A percentile compares a stretch with the other conserved stretches of the same genome.
phyloP scores from a whole-genome alignment of 2,797 vertebrate genomes.

The Alca torda region DNA sequence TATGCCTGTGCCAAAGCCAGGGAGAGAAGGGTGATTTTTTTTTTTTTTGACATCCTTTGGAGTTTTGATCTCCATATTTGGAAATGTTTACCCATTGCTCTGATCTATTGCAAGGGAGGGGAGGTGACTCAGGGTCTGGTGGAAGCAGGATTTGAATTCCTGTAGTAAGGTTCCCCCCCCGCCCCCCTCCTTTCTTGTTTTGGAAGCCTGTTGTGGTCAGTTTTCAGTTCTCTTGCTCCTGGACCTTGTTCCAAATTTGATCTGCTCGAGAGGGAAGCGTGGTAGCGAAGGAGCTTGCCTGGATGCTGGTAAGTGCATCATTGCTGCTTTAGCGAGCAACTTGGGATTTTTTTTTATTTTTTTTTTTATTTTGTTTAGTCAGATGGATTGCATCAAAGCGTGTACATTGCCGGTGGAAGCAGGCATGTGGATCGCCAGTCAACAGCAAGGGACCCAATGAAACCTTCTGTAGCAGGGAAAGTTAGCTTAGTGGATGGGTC shows the following conservation, averaged over 20 bases:
- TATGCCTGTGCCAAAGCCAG: conserved; percentile 80
- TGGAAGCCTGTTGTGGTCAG: conserved; percentile 69
- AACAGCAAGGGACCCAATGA: conserved; percentile 30
- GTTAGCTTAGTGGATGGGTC: neutral
- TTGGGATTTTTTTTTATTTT: neutral
- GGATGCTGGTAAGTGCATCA: conserved; percentile 69
- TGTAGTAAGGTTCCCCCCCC: conserved; percentile 42
- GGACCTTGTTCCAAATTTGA: conserved; percentile 66
- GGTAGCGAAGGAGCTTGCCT: conserved; percentile 46
- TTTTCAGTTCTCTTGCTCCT: conserved; percentile 67
- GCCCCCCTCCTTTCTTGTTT: conserved; percentile 56
- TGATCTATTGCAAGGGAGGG: conserved; percentile 92
- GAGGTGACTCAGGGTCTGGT: conserved; percentile 89
- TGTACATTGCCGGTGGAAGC: neutral
- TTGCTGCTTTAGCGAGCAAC: conserved; percentile 15
- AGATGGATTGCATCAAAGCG: neutral
- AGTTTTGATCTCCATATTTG: conserved; percentile 97
- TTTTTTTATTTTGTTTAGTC: neutral
- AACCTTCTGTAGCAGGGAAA: neutral
- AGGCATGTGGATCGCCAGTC: neutral
- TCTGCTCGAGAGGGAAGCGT: conserved; percentile 14
- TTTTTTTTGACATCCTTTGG: conserved; percentile 84
- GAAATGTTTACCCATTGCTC: conserved; percentile 98
- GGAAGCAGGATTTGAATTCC: conserved; percentile 83
- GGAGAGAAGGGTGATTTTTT: conserved; percentile 73